Conservation (phyloP, 2,888 invertebrate species). For the Limnephilus rhombicus region DNA sequence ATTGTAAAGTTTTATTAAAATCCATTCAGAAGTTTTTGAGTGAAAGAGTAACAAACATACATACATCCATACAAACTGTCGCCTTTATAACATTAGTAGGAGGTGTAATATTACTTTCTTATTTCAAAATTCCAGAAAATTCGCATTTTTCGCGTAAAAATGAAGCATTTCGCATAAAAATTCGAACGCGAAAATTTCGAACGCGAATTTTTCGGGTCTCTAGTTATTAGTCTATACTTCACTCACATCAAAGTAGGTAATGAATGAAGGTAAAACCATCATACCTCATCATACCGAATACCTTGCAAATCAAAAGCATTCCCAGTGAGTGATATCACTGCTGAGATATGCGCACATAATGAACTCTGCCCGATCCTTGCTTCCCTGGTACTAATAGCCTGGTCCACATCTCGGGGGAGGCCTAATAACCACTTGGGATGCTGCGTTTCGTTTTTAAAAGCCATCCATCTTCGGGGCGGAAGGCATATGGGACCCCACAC, state of each 20-base stretch:
- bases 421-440: conserved; percentile 34
- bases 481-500: conserved; percentile 3
- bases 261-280: neutral
- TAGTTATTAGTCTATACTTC: too few relatives aligned
- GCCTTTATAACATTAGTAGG: too few relatives aligned
- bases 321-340: neutral
- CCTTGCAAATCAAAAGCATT: neutral
- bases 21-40: too few relatives aligned
- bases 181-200: too few relatives aligned
- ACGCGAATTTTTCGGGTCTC: too few relatives aligned
- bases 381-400: neutral
- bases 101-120: too few relatives aligned
- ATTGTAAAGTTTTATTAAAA: too few relatives aligned
- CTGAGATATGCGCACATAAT: neutral
- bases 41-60: too few relatives aligned
- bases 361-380: neutral
- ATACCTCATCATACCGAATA: neutral
- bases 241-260: neutral
- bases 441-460: conserved; percentile 42
- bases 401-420: conserved; percentile 15
- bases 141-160: too few relatives aligned
- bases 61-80: too few relatives aligned
- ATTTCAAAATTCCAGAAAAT: too few relatives aligned
- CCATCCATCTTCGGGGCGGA: conserved; percentile 52
- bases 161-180: too few relatives aligned